Evolutionary conservation across 2,113 vertebrate genomes (phyloP).

Genomic region (Suncus etruscus): DNA sequence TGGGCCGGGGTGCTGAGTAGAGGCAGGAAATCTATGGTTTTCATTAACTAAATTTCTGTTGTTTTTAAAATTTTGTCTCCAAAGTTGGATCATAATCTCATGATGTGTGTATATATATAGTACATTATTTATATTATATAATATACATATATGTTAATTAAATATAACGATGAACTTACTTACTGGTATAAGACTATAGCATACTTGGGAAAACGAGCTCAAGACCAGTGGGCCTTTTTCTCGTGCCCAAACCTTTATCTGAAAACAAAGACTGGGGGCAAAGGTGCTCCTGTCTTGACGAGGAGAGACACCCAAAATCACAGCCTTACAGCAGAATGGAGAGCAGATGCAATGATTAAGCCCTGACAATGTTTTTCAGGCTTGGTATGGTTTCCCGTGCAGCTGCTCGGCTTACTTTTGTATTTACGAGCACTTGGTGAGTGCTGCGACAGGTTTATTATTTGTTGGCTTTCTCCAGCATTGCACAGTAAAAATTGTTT

Average conservation of each 20-base stretch:
- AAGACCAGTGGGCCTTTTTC: neutral
- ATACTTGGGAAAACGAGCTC: neutral
- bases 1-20: neutral
- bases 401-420: slow-evolving; percentile 80
- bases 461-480: slow-evolving; percentile 90
- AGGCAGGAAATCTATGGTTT: neutral
- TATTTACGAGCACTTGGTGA: slow-evolving; percentile 88
- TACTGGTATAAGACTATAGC: neutral
- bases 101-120: neutral
- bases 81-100: neutral
- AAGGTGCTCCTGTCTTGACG: neutral
- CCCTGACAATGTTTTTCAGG: slow-evolving; percentile 80
- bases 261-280: neutral
- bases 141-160: neutral
- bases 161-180: neutral
- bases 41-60: neutral
- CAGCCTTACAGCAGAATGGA: slow-evolving; percentile 77
- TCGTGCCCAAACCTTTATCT: neutral
- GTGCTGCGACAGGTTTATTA: slow-evolving; percentile 89
- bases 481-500: slow-evolving; percentile 90
- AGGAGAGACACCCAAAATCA: neutral
- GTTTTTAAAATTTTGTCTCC: slow-evolving; percentile 14
- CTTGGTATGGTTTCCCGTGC: slow-evolving; percentile 78
- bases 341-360: slow-evolving; percentile 84
- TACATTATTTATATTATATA: neutral